Percentiles rank a stretch among this genome's conserved stretches.
phyloP scores from a whole-genome alignment of 1,140 invertebrate genomes.

The Callitettix versicolor region DNA sequence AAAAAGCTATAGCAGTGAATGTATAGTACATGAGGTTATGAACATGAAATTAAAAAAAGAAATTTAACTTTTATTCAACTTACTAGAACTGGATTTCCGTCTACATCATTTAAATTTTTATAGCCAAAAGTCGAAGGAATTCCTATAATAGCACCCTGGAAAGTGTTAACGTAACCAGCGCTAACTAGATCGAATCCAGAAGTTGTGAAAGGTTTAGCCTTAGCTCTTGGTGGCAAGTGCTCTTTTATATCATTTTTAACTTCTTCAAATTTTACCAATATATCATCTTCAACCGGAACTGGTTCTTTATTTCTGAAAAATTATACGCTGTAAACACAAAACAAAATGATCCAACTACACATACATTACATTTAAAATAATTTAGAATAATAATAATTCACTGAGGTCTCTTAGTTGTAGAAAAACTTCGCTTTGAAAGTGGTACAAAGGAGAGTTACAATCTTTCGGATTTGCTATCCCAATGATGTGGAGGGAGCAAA shows the following conservation, averaged over 20 bases:
- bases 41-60: no score
- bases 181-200: constrained; percentile 3
- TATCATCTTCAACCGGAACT: constrained; percentile 1
- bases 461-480: no score
- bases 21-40: no score
- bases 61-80: neutral
- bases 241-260: constrained; percentile 10
- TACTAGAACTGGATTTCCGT: constrained; percentile 3
- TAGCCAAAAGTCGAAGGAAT: constrained; percentile 10
- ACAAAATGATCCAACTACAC: no score
- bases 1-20: no score
- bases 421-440: no score
- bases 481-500: no score
- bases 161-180: constrained; percentile 7
- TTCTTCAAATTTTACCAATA: constrained; percentile 11
- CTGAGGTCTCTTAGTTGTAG: no score
- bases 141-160: constrained; percentile 13
- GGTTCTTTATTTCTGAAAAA: constrained; percentile 3
- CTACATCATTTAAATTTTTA: constrained; percentile 3
- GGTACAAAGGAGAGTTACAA: no score
- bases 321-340: no score
- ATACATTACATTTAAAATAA: no score
- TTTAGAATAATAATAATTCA: no score
- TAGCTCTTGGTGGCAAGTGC: constrained; percentile 2
- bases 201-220: neutral